phyloP scores from a whole-genome alignment of 2,888 invertebrate species.

The Lottia gigantea region DNA sequence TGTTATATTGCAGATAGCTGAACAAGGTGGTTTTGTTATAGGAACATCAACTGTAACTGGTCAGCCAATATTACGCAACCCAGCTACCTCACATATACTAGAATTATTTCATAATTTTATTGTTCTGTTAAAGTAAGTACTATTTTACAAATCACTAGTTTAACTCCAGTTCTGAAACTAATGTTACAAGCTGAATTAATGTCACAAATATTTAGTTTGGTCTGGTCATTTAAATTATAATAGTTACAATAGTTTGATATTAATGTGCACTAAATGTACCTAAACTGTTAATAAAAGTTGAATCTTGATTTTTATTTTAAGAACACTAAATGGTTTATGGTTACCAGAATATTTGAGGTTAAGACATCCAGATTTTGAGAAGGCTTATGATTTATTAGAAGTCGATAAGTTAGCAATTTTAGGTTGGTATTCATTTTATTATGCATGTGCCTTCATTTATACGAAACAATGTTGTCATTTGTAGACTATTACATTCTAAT shows the following conservation, averaged over 20 bases:
- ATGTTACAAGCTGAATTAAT: too few relatives aligned
- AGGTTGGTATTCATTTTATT: conserved; percentile 39
- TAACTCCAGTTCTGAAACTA: too few relatives aligned
- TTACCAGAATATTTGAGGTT: conserved; percentile 75
- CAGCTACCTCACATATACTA: conserved; percentile 84
- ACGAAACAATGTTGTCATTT: too few relatives aligned
- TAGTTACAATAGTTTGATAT: too few relatives aligned
- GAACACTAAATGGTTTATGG: conserved; percentile 83
- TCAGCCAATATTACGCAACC: conserved; percentile 86
- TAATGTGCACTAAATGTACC: too few relatives aligned
- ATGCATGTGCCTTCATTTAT: too few relatives aligned
- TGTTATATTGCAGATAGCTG: conserved; percentile 42
- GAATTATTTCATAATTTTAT: conserved; percentile 84
- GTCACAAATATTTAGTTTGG: too few relatives aligned
- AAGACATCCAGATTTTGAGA: conserved; percentile 73
- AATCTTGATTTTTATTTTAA: conserved; percentile 32
- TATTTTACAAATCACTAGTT: background rate
- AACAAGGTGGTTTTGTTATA: conserved; percentile 85
- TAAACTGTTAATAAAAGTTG: too few relatives aligned
- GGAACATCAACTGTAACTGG: conserved; percentile 78
- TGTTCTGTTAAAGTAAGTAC: conserved; percentile 75
- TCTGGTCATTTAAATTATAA: too few relatives aligned
- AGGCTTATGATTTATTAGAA: conserved; percentile 79
- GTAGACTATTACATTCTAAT: too few relatives aligned
- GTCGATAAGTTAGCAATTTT: conserved; percentile 75